These are phyloP conservation scores for Brachyopa scutellaris DNA, from an alignment of 2,888 invertebrate genomes.

Conservation along the genomic window DNA sequence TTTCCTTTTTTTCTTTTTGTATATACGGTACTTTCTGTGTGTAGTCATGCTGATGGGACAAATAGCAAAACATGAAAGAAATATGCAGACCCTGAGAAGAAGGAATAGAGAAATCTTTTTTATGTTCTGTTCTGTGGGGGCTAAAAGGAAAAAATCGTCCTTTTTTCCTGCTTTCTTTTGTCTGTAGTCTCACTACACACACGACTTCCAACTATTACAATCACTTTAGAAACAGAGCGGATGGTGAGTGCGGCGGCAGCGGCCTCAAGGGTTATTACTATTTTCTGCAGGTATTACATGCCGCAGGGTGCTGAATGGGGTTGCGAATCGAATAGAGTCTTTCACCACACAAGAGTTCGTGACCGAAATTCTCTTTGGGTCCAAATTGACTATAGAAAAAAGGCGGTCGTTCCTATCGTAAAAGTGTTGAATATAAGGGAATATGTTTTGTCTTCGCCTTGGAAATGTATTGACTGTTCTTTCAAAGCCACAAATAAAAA, in stretches of 20 bases:
- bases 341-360: conserved; percentile 43
- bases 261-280: conserved; percentile 49
- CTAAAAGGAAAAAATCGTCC: conserved; percentile 61
- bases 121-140: conserved; percentile 51
- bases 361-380: conserved; percentile 40
- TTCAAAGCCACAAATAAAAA: conserved; percentile 15
- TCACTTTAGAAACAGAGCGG: conserved; percentile 47
- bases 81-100: not conserved
- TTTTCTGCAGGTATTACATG: conserved; percentile 42
- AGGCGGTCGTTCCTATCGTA: not conserved
- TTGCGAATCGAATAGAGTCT: conserved; percentile 10
- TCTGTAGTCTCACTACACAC: conserved; percentile 35
- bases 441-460: conserved; percentile 13
- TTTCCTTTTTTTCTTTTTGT: not conserved
- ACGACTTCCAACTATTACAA: conserved; percentile 55
- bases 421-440: not conserved
- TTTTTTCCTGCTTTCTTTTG: conserved; percentile 20
- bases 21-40: not conserved
- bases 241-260: not conserved
- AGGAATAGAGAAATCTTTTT: conserved; percentile 41
- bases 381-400: not conserved
- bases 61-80: conserved; percentile 10
- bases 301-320: not conserved
- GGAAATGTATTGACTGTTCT: conserved; percentile 5
- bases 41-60: conserved; percentile 57